These are phyloP conservation scores for Nymphalis urticae DNA, from an alignment of 2,888 invertebrate genomes.

Conservation along the genomic window DNA sequence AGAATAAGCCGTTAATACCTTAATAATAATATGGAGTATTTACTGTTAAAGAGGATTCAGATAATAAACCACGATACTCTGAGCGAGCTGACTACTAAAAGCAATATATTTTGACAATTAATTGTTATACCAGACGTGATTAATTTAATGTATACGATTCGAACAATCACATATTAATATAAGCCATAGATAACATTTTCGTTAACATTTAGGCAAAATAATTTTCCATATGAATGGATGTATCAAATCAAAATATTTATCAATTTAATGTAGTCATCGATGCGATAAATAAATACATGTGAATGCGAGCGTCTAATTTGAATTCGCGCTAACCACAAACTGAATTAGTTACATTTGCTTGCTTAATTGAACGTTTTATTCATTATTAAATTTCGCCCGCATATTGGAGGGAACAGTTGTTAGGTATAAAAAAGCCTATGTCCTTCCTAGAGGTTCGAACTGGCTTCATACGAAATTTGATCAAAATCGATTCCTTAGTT, in stretches of 20 bases:
- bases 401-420: too few relatives aligned
- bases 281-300: conserved; percentile 31
- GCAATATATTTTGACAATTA: background rate
- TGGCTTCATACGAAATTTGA: too few relatives aligned
- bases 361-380: conserved; percentile 40
- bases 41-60: too few relatives aligned
- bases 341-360: conserved; percentile 38
- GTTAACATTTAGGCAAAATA: conserved; percentile 8
- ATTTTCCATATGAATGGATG: conserved; percentile 18
- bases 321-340: conserved; percentile 39
- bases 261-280: conserved; percentile 23
- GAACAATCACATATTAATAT: background rate
- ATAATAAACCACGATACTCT: background rate
- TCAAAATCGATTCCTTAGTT: too few relatives aligned
- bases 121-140: background rate
- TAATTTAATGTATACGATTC: background rate
- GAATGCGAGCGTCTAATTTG: conserved; percentile 39
- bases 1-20: too few relatives aligned
- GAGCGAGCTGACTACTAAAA: background rate
- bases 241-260: conserved; percentile 29
- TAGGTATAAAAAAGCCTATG: too few relatives aligned
- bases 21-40: too few relatives aligned
- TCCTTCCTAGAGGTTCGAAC: too few relatives aligned
- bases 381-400: conserved; percentile 10
- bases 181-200: background rate